These are phyloP conservation scores for Mamestra configurata DNA, from an alignment of 1,140 invertebrate species.

Conservation along the genomic window DNA sequence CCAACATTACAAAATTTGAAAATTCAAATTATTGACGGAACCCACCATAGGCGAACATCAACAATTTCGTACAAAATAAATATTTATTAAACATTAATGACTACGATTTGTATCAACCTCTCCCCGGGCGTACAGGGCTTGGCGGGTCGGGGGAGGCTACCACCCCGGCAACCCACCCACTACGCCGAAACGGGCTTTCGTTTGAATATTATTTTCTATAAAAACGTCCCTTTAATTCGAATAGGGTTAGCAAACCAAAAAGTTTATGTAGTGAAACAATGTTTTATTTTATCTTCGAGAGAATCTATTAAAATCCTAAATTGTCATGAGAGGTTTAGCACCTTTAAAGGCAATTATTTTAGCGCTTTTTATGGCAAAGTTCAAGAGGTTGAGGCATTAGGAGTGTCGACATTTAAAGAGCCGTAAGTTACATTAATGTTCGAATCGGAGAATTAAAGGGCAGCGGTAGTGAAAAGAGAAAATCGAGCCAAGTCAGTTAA, in stretches of 20 bases:
- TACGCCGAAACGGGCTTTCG: slow-evolving; percentile 40
- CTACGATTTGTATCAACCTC: slow-evolving; percentile 51
- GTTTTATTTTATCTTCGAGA: not conserved
- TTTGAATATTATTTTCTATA: slow-evolving; percentile 53
- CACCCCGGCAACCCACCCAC: slow-evolving; percentile 28
- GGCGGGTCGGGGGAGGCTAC: not conserved
- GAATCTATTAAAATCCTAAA: slow-evolving; percentile 6
- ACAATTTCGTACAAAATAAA: slow-evolving; percentile 51
- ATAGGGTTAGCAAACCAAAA: slow-evolving; percentile 35
- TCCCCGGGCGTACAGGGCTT: slow-evolving; percentile 41
- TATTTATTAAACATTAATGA: slow-evolving; percentile 51
- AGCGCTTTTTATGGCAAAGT: slow-evolving; percentile 21
- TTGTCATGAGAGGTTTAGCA: slow-evolving; percentile 5
- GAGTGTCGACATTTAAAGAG: slow-evolving; percentile 30
- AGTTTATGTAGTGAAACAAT: not conserved
- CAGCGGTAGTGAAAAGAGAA: slow-evolving; percentile 21
- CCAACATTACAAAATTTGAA: slow-evolving; percentile 9
- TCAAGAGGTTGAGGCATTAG: slow-evolving; percentile 19
- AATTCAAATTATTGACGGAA: slow-evolving; percentile 30
- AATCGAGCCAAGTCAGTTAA: not conserved
- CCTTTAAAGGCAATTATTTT: slow-evolving; percentile 9
- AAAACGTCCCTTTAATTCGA: slow-evolving; percentile 49
- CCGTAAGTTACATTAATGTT: slow-evolving; percentile 18
- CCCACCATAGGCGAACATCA: slow-evolving; percentile 43
- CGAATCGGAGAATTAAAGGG: slow-evolving; percentile 10